Conservation (phyloP, 2,797 vertebrate species). For the Centropyge bicolor region DNA sequence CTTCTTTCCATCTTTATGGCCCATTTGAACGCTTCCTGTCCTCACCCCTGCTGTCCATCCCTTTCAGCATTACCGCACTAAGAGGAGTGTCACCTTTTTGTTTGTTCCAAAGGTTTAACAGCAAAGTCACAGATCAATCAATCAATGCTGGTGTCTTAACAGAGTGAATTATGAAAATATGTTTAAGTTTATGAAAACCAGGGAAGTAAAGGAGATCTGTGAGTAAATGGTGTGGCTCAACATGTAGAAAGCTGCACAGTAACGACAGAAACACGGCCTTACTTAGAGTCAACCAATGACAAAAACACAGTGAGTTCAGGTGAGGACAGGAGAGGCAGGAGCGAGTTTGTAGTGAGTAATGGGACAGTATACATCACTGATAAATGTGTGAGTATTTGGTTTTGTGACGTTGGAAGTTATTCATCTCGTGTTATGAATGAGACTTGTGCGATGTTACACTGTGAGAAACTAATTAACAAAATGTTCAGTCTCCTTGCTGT, state of each 20-base stretch:
- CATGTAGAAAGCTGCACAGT: background rate
- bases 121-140: background rate
- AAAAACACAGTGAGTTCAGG: too few relatives aligned
- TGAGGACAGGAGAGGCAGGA: too few relatives aligned
- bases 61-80: background rate
- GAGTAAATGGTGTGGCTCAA: background rate
- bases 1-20: background rate
- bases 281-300: too few relatives aligned
- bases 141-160: background rate
- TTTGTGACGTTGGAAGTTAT: too few relatives aligned
- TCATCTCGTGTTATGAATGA: too few relatives aligned
- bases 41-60: background rate
- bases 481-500: too few relatives aligned
- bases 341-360: too few relatives aligned
- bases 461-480: too few relatives aligned
- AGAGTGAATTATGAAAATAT: background rate
- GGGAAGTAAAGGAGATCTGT: background rate
- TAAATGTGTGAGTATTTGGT: too few relatives aligned
- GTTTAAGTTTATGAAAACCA: background rate
- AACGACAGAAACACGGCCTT: too few relatives aligned
- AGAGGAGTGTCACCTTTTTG: background rate
- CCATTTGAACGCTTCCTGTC: slow-evolving; percentile 8
- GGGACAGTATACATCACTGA: too few relatives aligned
- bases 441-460: too few relatives aligned
- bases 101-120: background rate